Percentiles rank a stretch among this genome's conserved stretches.
phyloP scores from a whole-genome alignment of 2,797 vertebrate genomes.

The Lemur catta region DNA sequence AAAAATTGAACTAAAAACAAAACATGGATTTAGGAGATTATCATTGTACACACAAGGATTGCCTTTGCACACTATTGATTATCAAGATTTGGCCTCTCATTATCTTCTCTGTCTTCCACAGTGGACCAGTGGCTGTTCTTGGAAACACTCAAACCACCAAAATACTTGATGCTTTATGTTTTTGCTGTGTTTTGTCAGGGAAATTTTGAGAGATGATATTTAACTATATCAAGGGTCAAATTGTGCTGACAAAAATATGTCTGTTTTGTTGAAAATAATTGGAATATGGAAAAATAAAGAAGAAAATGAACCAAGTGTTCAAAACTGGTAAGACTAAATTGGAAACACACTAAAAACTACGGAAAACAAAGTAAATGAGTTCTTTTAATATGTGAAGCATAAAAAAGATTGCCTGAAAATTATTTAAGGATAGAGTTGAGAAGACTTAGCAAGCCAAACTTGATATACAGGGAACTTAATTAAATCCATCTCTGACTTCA shows the following conservation, averaged over 20 bases:
- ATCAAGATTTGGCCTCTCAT: background rate
- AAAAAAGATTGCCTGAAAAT: conserved; percentile 47
- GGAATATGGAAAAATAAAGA: conserved; percentile 53
- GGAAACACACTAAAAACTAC: conserved; percentile 55
- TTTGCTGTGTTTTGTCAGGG: background rate
- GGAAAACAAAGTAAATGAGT: conserved; percentile 51
- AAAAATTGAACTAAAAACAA: conserved; percentile 58
- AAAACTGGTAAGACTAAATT: conserved; percentile 65
- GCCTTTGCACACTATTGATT: background rate
- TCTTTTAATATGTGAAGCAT: conserved; percentile 54
- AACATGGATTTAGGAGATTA: background rate
- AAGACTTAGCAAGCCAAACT: conserved; percentile 22
- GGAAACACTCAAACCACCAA: background rate
- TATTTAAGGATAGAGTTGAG: conserved; percentile 33
- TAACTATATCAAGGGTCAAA: conserved; percentile 67
- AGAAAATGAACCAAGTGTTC: conserved; percentile 48
- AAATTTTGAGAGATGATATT: conserved; percentile 66
- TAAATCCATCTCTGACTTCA: conserved; percentile 35
- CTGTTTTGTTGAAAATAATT: conserved; percentile 58
- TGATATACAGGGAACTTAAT: background rate
- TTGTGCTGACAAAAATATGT: conserved; percentile 27
- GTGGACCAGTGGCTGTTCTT: conserved; percentile 6
- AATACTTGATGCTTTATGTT: conserved; percentile 8
- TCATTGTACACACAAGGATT: background rate
- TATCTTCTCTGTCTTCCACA: background rate